A percentile compares a stretch with the other conserved stretches of the same genome.
These are phyloP conservation scores for Blastomussa wellsi DNA, from an alignment of 92 coral and sea anemone species.

Conservation along the genomic window DNA sequence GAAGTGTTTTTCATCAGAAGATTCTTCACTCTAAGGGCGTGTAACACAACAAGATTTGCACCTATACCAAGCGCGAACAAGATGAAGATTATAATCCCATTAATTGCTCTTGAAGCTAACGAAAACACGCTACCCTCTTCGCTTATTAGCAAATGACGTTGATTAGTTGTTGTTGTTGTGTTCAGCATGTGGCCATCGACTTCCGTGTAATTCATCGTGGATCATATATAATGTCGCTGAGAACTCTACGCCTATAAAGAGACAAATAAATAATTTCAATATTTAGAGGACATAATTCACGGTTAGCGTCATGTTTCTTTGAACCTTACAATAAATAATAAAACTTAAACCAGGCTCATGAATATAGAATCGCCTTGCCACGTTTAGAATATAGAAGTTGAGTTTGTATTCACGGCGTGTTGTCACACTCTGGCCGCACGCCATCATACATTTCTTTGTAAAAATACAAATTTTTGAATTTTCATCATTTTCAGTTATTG, in stretches of 20 bases:
- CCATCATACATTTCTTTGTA: too few species aligned
- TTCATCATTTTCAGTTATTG: too few species aligned
- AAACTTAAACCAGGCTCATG: too few species aligned
- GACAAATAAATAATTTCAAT: too few species aligned
- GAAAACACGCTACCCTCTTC: not conserved
- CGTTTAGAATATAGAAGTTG: too few species aligned
- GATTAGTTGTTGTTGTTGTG: not conserved
- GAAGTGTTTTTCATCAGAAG: constrained; percentile 4
- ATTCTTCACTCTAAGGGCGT: not conserved
- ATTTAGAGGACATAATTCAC: too few species aligned
- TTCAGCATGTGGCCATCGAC: not conserved
- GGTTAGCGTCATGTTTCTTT: too few species aligned
- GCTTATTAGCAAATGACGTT: not conserved
- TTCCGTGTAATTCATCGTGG: not conserved
- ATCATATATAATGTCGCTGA: not conserved
- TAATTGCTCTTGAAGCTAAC: not conserved
- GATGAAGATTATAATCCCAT: not conserved
- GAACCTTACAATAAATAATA: too few species aligned
- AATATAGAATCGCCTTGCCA: too few species aligned
- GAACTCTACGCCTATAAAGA: not conserved
- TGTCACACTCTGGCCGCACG: too few species aligned
- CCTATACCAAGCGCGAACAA: not conserved
- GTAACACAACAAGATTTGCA: constrained; percentile 8
- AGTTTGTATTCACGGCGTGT: too few species aligned
- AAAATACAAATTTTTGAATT: too few species aligned